These are phyloP conservation scores for Diachasmimorpha longicaudata DNA, from an alignment of 1,140 invertebrate genomes.

Conservation along the genomic window DNA sequence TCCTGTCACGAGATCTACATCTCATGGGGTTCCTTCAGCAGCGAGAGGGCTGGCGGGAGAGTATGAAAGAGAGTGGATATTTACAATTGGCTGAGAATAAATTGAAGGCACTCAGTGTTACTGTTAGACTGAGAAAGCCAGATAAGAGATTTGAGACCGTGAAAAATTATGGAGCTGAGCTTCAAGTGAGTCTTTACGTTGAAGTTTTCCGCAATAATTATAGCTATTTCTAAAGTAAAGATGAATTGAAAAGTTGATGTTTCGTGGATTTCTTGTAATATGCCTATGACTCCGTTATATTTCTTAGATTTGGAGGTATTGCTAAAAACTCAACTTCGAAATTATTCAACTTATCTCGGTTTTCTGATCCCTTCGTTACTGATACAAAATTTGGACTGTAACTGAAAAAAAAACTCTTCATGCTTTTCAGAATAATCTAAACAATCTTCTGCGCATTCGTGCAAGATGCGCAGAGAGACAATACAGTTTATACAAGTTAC, in stretches of 20 bases:
- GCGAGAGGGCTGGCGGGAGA: constrained; percentile 79
- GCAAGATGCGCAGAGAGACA: constrained; percentile 77
- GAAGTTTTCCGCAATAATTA: neutral
- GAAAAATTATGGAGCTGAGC: constrained; percentile 77
- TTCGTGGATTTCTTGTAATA: no score
- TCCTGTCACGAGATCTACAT: constrained; percentile 76
- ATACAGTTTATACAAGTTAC: constrained; percentile 81
- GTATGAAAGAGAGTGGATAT: constrained; percentile 75
- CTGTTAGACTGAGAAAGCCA: constrained; percentile 75
- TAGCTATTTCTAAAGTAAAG: neutral
- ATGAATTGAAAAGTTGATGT: no score
- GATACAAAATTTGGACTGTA: no score
- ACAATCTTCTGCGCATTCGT: constrained; percentile 63
- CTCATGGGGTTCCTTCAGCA: constrained; percentile 79
- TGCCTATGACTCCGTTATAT: no score
- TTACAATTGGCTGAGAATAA: constrained; percentile 77
- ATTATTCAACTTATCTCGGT: no score
- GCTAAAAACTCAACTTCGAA: no score
- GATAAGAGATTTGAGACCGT: constrained; percentile 78
- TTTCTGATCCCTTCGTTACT: no score
- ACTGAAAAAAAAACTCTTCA: no score
- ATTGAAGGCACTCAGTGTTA: constrained; percentile 76
- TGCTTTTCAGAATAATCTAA: constrained; percentile 57
- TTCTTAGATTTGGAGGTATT: no score
- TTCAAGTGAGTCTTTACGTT: constrained; percentile 68